Conservation (phyloP, 2,113 vertebrate genomes). For the Engraulis encrasicolus region DNA sequence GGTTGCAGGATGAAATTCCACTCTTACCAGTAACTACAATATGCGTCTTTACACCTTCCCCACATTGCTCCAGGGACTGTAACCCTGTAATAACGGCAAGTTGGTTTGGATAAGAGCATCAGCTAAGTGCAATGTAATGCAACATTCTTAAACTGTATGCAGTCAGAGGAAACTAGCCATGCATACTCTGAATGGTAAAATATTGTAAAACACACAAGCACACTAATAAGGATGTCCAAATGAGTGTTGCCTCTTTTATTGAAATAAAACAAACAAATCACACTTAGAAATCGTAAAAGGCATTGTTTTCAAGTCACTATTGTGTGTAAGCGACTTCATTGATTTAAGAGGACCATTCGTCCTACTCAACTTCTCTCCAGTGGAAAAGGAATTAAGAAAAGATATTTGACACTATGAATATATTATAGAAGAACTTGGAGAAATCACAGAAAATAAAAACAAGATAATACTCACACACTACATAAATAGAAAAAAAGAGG, state of each 20-base stretch:
- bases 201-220: neutral
- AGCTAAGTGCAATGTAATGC: too few species aligned
- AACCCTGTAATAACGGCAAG: too few species aligned
- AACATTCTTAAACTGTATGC: too few species aligned
- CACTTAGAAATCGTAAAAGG: conserved; percentile 42
- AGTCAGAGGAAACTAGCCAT: too few species aligned
- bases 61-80: too few species aligned
- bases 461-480: conserved; percentile 52
- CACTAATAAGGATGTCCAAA: neutral
- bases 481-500: conserved; percentile 65
- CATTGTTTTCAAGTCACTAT: neutral
- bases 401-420: conserved; percentile 29
- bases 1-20: too few species aligned
- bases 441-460: conserved; percentile 2
- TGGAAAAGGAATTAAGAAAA: conserved; percentile 38
- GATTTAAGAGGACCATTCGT: neutral
- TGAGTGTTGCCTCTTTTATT: conserved; percentile 53
- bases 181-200: too few species aligned
- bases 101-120: too few species aligned
- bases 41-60: too few species aligned
- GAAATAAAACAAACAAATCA: conserved; percentile 50
- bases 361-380: neutral
- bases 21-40: too few species aligned
- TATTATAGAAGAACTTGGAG: neutral
- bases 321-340: neutral